Percentiles rank a stretch among this genome's conserved stretches.
phyloP scores from a whole-genome alignment of 2,888 invertebrate genomes.

The Melanostoma mellinum region DNA sequence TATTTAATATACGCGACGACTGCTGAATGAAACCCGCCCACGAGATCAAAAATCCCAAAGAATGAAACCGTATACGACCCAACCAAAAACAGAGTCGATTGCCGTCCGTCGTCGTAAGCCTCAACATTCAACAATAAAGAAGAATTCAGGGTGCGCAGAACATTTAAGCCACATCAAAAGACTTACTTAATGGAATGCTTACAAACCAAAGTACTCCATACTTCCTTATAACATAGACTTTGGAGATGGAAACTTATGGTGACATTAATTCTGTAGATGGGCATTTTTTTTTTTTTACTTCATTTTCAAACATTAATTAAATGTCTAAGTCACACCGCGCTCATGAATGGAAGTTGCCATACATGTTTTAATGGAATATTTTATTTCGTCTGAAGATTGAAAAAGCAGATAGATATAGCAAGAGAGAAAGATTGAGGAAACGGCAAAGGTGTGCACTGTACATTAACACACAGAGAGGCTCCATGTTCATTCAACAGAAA shows the following conservation, averaged over 20 bases:
- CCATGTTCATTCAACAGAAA: slow-evolving; percentile 63
- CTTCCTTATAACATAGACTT: slow-evolving; percentile 7
- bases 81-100: slow-evolving; percentile 24
- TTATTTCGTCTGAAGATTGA: slow-evolving; percentile 48
- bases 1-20: background rate
- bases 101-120: slow-evolving; percentile 32
- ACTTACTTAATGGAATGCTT: slow-evolving; percentile 35
- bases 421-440: slow-evolving; percentile 53
- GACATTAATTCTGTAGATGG: slow-evolving; percentile 59
- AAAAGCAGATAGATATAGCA: slow-evolving; percentile 29
- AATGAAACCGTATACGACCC: slow-evolving; percentile 32
- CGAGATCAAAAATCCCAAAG: slow-evolving; percentile 37
- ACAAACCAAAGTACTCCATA: slow-evolving; percentile 21
- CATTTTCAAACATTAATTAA: slow-evolving; percentile 60
- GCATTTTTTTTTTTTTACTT: slow-evolving; percentile 31
- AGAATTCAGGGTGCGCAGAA: slow-evolving; percentile 56
- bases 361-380: slow-evolving; percentile 61
- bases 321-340: slow-evolving; percentile 56
- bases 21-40: slow-evolving; percentile 63
- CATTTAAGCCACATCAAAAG: slow-evolving; percentile 19
- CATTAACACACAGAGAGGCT: slow-evolving; percentile 36
- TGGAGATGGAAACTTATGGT: slow-evolving; percentile 64
- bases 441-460: slow-evolving; percentile 60
- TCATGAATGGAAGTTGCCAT: slow-evolving; percentile 66
- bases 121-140: slow-evolving; percentile 38